Percentiles rank a stretch among this genome's conserved stretches.
phyloP scores from a whole-genome alignment of 1,140 invertebrate genomes.

The Sweltsa coloradensis region DNA sequence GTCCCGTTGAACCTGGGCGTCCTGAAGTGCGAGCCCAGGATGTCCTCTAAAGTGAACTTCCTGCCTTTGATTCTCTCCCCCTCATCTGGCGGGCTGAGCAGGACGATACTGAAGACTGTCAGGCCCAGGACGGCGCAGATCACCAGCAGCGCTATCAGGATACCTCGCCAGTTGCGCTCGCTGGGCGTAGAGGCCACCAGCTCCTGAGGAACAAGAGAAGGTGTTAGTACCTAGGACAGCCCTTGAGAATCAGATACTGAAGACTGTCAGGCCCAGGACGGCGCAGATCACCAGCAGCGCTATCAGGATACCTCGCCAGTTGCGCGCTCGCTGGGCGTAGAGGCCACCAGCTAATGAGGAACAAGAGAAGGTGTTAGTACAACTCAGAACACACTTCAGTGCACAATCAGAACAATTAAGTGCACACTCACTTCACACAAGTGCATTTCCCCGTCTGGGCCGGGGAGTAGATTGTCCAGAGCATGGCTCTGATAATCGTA shows the following conservation, averaged over 20 bases:
- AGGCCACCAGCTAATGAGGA: slow-evolving; percentile 63
- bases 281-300: slow-evolving; percentile 76
- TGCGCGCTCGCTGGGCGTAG: slow-evolving; percentile 66
- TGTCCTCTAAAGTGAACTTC: slow-evolving; percentile 50
- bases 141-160: slow-evolving; percentile 76
- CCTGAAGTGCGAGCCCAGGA: slow-evolving; percentile 46
- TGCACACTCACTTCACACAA: too few relatives aligned
- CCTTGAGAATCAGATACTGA: too few relatives aligned
- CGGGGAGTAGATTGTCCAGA: too few relatives aligned
- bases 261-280: slow-evolving; percentile 73
- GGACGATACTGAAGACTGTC: slow-evolving; percentile 74
- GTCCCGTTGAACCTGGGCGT: slow-evolving; percentile 57
- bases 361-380: too few relatives aligned
- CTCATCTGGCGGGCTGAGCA: slow-evolving; percentile 64
- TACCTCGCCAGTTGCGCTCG: slow-evolving; percentile 80
- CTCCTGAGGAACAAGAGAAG: slow-evolving; percentile 44
- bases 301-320: slow-evolving; percentile 84
- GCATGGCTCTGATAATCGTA: too few relatives aligned
- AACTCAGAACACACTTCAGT: too few relatives aligned
- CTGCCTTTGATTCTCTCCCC: slow-evolving; percentile 49
- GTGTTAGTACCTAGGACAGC: too few relatives aligned
- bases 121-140: slow-evolving; percentile 74
- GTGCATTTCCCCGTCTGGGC: too few relatives aligned
- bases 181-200: slow-evolving; percentile 65
- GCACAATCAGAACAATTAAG: too few relatives aligned